Percentiles rank a stretch among this genome's conserved stretches.
Evolutionary conservation across 2,113 vertebrate species (phyloP).

Genomic region (Eulemur macaco): DNA sequence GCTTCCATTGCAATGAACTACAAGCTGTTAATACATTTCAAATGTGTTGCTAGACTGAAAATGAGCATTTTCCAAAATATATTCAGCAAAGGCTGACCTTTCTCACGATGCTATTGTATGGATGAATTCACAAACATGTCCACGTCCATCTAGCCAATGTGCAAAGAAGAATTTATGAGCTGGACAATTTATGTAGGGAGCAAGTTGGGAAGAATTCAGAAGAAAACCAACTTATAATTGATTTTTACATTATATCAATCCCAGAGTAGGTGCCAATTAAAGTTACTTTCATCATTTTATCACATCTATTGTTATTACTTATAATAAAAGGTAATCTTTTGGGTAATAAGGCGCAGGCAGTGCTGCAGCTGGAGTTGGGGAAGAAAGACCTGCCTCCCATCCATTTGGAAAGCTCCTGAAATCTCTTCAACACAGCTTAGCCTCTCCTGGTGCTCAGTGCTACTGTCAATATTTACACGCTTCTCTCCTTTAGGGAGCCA

Average conservation of each 20-base stretch:
- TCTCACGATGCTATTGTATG: background rate
- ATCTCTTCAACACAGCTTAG: too few relatives aligned
- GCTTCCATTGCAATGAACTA: constrained; percentile 72
- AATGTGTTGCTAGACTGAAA: constrained; percentile 77
- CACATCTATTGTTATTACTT: background rate
- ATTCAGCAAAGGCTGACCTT: constrained; percentile 57
- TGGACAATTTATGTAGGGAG: background rate
- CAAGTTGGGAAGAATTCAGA: background rate
- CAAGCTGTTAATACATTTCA: constrained; percentile 85
- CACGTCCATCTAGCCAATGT: background rate
- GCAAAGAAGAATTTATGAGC: background rate
- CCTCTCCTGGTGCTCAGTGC: background rate
- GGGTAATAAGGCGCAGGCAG: background rate
- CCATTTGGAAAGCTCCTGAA: background rate
- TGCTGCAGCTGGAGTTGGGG: background rate
- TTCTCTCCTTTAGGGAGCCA: background rate
- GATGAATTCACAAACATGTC: background rate
- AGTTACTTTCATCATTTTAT: background rate
- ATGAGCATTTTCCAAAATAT: constrained; percentile 62
- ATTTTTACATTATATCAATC: background rate
- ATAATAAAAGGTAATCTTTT: background rate
- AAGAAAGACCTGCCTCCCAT: background rate
- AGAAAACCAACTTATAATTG: background rate
- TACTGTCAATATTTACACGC: rapidly evolving
- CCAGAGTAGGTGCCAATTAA: too few relatives aligned